These are phyloP conservation scores for Marronus borbonicus DNA, from an alignment of 2,888 invertebrate species.

Conservation along the genomic window DNA sequence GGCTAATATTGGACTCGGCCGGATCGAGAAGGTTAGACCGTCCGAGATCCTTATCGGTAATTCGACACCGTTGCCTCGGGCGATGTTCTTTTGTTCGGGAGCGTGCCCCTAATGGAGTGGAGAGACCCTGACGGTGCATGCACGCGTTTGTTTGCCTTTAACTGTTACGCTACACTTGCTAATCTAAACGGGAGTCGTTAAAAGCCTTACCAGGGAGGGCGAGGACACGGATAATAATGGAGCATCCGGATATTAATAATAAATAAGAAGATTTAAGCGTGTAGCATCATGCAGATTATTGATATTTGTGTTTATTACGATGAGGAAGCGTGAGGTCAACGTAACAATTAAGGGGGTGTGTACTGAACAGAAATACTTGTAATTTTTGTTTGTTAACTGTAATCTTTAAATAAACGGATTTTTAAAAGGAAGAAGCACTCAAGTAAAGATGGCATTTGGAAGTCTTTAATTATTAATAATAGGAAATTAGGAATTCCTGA, in stretches of 20 bases:
- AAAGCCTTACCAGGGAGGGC: not conserved
- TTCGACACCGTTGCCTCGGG: slow-evolving; percentile 64
- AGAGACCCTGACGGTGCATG: slow-evolving; percentile 54
- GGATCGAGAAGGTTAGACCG: slow-evolving; percentile 50
- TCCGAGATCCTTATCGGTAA: slow-evolving; percentile 64
- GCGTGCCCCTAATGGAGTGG: slow-evolving; percentile 66
- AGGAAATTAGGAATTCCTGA: no score
- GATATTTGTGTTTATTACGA: slow-evolving; percentile 27
- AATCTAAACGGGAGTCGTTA: slow-evolving; percentile 34
- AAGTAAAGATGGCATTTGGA: no score
- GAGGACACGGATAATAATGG: slow-evolving; percentile 23
- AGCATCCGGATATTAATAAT: slow-evolving; percentile 43
- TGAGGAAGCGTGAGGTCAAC: not conserved
- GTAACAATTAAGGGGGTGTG: not conserved
- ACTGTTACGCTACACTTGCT: slow-evolving; percentile 46
- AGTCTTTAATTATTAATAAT: no score
- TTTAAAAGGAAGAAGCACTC: no score
- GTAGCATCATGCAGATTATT: slow-evolving; percentile 16
- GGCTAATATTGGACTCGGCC: slow-evolving; percentile 60
- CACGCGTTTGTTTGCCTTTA: slow-evolving; percentile 42
- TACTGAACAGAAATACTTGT: no score
- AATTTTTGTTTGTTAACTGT: no score
- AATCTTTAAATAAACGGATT: no score
- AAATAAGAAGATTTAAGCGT: slow-evolving; percentile 41
- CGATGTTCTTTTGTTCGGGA: slow-evolving; percentile 65